Evolutionary conservation across 2,113 vertebrate species (phyloP), one percentile per base, ranked within the genome.

Genomic region (Eulemur macaco): DNA sequence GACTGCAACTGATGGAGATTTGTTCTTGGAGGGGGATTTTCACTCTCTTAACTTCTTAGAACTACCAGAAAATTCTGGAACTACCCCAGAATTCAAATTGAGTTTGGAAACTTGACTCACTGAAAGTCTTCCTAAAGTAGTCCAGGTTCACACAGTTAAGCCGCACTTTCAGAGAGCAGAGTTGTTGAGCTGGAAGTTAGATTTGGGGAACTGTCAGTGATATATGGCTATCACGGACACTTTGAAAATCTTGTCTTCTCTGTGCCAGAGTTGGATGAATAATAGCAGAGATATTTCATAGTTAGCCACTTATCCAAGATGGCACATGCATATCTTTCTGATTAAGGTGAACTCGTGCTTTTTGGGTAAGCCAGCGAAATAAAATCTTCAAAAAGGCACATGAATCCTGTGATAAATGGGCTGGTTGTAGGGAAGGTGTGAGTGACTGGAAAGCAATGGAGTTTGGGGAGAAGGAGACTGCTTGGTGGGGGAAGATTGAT

Each of bases 371-470:
- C 58, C 52, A 86, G 45, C 63, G 84, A 92, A 71, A 82, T 71
- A 29, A 58, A 78, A 37, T 3, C 50, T 77, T 96, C 8, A 37
- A 86, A 93, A 52, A 89, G 71, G 54, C 64, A 85, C 9, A 68
- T 18, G 42, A 47, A 47, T 0, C 37, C 27, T 54, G 12, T 91
- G 76, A 87, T 86, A 92, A 92, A 84, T 81, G 45, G 76, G 25
- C 45, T 87, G n/a, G 52, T 83, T 54, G 23, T 29, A 94, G 39
- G 73, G 50, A 76, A 96, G 80, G 29, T 85, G 66, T 94, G 71
- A 71, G 8, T 95, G 80, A 73, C 66, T 68, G 21, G 52, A 66
- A 86, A 85, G 58, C 45, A 64, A 69, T 37, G 76, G 50, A 92
- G 45, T 66, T 77, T 58, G 47, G 34, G 66, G 47, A 81, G 86